Conservation (phyloP, 2,797 vertebrate genomes). For the Miichthys miiuy region DNA sequence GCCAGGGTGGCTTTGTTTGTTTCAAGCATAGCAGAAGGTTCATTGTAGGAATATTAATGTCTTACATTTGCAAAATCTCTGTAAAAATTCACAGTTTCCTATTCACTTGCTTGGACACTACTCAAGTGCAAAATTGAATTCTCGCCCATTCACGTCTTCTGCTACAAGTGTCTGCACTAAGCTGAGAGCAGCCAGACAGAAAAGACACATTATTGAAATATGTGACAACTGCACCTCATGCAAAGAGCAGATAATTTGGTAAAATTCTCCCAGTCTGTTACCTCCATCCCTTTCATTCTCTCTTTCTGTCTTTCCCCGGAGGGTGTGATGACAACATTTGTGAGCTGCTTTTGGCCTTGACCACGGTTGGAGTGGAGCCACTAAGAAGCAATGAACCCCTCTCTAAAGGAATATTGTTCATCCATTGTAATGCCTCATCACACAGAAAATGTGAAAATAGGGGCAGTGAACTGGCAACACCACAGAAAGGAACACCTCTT, state of each 20-base stretch:
- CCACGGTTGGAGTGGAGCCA: conserved; percentile 65
- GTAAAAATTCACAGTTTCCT: conserved; percentile 59
- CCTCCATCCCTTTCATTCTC: neutral
- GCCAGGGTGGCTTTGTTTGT: conserved; percentile 65
- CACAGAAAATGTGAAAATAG: conserved; percentile 65
- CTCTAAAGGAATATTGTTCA: conserved; percentile 70
- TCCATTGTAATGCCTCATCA: conserved; percentile 69
- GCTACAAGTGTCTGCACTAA: conserved; percentile 77
- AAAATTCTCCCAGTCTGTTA: conserved; percentile 47
- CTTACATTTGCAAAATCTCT: conserved; percentile 69
- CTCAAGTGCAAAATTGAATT: conserved; percentile 84
- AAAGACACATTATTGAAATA: conserved; percentile 79
- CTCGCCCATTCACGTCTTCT: conserved; percentile 66
- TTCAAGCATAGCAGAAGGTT: conserved; percentile 62
- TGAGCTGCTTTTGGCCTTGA: conserved; percentile 58
- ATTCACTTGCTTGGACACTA: conserved; percentile 73
- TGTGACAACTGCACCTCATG: conserved; percentile 65
- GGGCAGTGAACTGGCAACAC: conserved; percentile 66
- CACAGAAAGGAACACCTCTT: conserved; percentile 61
- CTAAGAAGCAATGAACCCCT: conserved; percentile 49
- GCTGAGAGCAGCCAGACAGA: conserved; percentile 68
- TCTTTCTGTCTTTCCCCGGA: conserved; percentile 7
- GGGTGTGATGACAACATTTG: conserved; percentile 62
- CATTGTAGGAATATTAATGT: conserved; percentile 68
- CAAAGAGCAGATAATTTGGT: conserved; percentile 68